Percentiles rank a stretch among this genome's conserved stretches.
Conservation (phyloP, 2,797 vertebrate genomes). For the Myripristis jacobus region DNA sequence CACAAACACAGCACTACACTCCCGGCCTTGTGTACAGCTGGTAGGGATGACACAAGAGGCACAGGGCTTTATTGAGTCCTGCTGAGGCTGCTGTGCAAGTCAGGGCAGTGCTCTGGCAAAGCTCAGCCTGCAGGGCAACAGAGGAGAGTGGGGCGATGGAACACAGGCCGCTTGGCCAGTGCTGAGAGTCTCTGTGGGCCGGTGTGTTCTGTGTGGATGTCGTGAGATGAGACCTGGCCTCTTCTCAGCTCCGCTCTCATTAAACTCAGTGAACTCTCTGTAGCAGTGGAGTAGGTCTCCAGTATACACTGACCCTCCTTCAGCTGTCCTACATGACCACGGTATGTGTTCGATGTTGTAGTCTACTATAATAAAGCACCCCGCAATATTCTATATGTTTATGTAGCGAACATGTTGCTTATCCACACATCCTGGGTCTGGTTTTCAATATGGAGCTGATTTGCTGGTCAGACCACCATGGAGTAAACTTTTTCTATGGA, state of each 20-base stretch:
- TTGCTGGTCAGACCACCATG: slow-evolving; percentile 65
- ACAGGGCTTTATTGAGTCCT: slow-evolving; percentile 76
- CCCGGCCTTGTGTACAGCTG: slow-evolving; percentile 76
- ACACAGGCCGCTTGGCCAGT: slow-evolving; percentile 62
- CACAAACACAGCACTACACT: slow-evolving; percentile 77
- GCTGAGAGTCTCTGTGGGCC: slow-evolving; percentile 53
- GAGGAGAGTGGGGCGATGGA: slow-evolving; percentile 61
- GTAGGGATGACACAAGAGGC: slow-evolving; percentile 77
- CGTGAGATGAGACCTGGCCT: slow-evolving; percentile 65
- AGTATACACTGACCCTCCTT: slow-evolving; percentile 16
- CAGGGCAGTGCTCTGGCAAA: slow-evolving; percentile 74
- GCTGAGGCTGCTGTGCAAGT: slow-evolving; percentile 70
- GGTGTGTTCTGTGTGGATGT: slow-evolving; percentile 57
- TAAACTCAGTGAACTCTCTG: slow-evolving; percentile 59
- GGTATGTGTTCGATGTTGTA: not conserved
- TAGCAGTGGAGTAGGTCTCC: slow-evolving; percentile 27
- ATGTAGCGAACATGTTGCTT: slow-evolving; percentile 30
- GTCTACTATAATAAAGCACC: slow-evolving; percentile 4
- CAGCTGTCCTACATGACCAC: slow-evolving; percentile 13
- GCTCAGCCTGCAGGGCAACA: slow-evolving; percentile 69
- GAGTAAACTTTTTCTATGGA: slow-evolving; percentile 28
- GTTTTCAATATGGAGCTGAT: slow-evolving; percentile 64
- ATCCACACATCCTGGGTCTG: slow-evolving; percentile 33
- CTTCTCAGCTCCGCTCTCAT: slow-evolving; percentile 40
- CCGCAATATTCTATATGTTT: slow-evolving; percentile 20